Base-by-base conservation (phyloP, 2,797 vertebrate genomes). In the Orestias chungarensis region DNA sequence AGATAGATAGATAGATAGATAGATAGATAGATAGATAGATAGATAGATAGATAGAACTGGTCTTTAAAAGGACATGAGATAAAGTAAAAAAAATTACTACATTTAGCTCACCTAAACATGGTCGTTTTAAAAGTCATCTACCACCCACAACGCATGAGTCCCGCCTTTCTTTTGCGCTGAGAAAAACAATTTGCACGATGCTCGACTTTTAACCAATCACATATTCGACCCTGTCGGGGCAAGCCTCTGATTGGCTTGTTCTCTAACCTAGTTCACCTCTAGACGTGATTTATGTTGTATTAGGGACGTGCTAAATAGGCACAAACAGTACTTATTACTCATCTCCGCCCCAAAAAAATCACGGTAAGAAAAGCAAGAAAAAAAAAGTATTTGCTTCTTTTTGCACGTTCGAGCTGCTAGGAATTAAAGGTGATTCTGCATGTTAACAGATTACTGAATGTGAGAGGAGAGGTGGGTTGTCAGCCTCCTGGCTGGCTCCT, bases 401-500 rank as follows among this genome's bases (percentile, higher is more conserved):
- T 7, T 6, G 3, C 35, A 0, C 23, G 6, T 66, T 33, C 15
- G 31, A 8, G 0, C 64, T 66, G 3, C 7, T 31, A 20, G 31
- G 29, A 29, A 42, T 2, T 44, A 12, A 61, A 18, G 46, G 10
- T 1, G 29, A 31, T 10, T 4, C 20, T n/a, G 31, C 1, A 42
- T 20, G 42, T 3, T 38, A 49, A 55, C 50, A 33, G 43, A 27
- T 11, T 29, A 23, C 0, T 15, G 5, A 27, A 4, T 52, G 40
- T 35, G 52, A 75, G 15, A 35, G 33, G 65, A 20, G 35, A 68
- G 69, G 61, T 44, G 54, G 47, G 1, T 33, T 9, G 70, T 75
- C 59, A 27, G 72, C 78, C 73, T 82, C 67, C 43, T 84, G 79
- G 73, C 68, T 71, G 73, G 66, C 62, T 27, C 40, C 12, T 31